Evolutionary conservation across 2,888 invertebrate genomes (phyloP), one percentile per base, ranked within the genome.

Genomic region (Athalia circularis): DNA sequence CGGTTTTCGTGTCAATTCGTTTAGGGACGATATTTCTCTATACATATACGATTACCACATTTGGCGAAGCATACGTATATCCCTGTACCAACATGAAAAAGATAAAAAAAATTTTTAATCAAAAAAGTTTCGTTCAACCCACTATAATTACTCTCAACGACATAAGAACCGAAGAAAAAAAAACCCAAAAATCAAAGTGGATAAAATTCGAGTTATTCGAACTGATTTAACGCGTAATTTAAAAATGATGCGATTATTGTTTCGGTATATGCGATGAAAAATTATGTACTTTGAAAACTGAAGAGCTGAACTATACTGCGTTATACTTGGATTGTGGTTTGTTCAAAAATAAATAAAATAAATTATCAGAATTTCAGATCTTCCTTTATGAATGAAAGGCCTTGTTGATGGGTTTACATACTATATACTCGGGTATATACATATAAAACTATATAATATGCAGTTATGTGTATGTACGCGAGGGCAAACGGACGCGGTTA

Each of bases 321-420:
- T 62, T 8, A 8, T 13, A 62, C 3, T 4, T 5, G 13, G 29
- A 47, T 5, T 8, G 59, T 47, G 57, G 47, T 50, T 52, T 43
- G 54, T 29, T 29, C 2, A 2, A 29, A 29, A 29, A 5, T 9
- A 11, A 29, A 59, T 47, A 59, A 59, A 68, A 29, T 29, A 13
- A 72, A 72, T 59, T 43, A 45, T 72, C 9, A 57, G 57, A n/a
- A 59, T 72, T 59, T 57, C 5, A 72, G 15, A 45, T 72, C 13
- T 47, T 72, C 72, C 5, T 8, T 8, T 59, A 72, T 72, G 72
- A 72, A 72, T 72, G 72, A 72, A 72, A 72, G n/a, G 29, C 72
- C 57, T 72, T 72, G 72, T 72, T 15, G 13, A 59, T 43, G 57
- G 45, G 43, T 8, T 43, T 59, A 45, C 15, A 45, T 72, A n/a